Conservation (phyloP, 2,888 invertebrate species). For the Acronicta psi region DNA sequence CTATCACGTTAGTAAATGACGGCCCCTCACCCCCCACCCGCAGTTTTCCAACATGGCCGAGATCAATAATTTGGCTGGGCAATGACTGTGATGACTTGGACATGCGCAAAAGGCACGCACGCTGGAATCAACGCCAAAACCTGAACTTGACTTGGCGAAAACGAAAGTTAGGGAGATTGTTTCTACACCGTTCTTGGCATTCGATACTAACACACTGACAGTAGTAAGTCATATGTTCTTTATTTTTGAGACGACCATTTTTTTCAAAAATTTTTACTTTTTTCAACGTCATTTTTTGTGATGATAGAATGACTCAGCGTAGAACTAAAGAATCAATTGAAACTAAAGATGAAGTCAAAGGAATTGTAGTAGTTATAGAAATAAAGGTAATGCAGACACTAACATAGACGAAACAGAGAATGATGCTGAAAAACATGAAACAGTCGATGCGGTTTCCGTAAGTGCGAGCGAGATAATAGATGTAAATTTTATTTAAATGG, state of each 20-base stretch:
- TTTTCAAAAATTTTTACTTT: slow-evolving; percentile 25
- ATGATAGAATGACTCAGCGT: not conserved
- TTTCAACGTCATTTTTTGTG: slow-evolving; percentile 19
- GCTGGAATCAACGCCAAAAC: slow-evolving; percentile 83
- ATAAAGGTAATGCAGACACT: slow-evolving; percentile 9
- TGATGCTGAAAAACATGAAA: slow-evolving; percentile 53
- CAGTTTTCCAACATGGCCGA: slow-evolving; percentile 87
- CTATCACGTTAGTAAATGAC: slow-evolving; percentile 87
- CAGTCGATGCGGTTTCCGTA: slow-evolving; percentile 48
- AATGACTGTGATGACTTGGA: slow-evolving; percentile 88
- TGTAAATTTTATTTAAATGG: slow-evolving; percentile 66
- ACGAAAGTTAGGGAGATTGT: slow-evolving; percentile 87
- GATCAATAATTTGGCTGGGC: slow-evolving; percentile 89
- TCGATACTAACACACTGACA: slow-evolving; percentile 58
- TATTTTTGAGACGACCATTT: slow-evolving; percentile 28
- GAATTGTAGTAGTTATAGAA: slow-evolving; percentile 3
- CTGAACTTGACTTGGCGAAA: slow-evolving; percentile 89
- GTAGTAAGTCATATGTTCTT: slow-evolving; percentile 37
- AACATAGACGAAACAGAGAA: slow-evolving; percentile 27
- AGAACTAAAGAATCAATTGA: too few species aligned
- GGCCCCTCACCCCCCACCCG: slow-evolving; percentile 70
- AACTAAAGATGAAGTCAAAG: slow-evolving; percentile 10
- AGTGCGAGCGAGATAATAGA: slow-evolving; percentile 79
- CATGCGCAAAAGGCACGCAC: slow-evolving; percentile 77
- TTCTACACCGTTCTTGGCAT: slow-evolving; percentile 86